Evolutionary conservation across 2,113 vertebrate species (phyloP), one percentile per base, ranked within the genome.

Genomic region (Pantherophis guttatus): DNA sequence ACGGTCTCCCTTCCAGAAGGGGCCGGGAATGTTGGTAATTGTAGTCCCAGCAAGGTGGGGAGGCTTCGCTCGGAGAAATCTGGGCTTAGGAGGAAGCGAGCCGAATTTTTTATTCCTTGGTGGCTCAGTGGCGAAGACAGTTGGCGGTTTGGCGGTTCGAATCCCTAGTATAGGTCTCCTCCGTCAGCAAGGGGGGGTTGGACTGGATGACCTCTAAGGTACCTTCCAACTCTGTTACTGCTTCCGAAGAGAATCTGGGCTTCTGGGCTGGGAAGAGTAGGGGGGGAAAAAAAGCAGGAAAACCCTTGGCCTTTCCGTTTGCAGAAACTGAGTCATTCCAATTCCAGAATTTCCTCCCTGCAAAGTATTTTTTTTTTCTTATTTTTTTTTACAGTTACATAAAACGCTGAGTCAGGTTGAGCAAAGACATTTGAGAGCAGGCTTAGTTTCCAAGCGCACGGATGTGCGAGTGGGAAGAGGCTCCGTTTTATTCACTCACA

Each of bases 331-430:
- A 48, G 58, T 12, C 81, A 85, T 0, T 12, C 87, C 33, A 0
- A 3, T 0, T 87, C 55, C 33, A 48, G 90, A 81, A 53, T 13
- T 29, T 2, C 39, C 39, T 48, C 44, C 24, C 24, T 29, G 12
- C 29, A 5, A 81, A 7, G 15, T 44, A 6, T 8, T 13, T 44
- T 86, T 44, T 19, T 9, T 53, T 9, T n/a, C 39, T 50, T 21
- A 4, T 33, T 29, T 59, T 6, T 48, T 44, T 39, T 54, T 91
- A 44, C 96, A 95, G 95, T 95, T 96, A 95, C 26, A 86, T 13
- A 90, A 89, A 94, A 92, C 93, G 96, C 97, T 98, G 97, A 98
- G 96, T 98, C 97, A 98, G 52, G 33, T 90, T 9, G 92, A 94
- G 92, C 95, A 90, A 0, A 0, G 90, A 65, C 62, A 91, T 86